Evolutionary conservation across 2,888 invertebrate species (phyloP), one percentile per base, ranked within the genome.

Genomic region (Campaea margaritaria): DNA sequence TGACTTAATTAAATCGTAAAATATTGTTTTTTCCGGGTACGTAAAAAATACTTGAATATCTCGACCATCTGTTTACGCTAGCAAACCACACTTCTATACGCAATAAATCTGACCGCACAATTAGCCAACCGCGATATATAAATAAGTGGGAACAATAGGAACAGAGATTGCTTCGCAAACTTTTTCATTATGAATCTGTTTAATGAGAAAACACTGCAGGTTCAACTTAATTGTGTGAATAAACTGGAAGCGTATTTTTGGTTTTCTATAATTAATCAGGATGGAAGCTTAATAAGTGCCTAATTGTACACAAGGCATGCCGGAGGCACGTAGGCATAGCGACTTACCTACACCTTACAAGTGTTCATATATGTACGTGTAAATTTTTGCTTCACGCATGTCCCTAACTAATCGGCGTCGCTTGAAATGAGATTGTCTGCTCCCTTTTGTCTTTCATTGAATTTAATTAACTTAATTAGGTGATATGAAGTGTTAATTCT

Each of bases 391-490:
- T 28, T 28, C 28, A 13, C 15, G 16, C 21, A 36, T 34, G 48
- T 57, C 16, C 42, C 31, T 57, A 56, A 62, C 53, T 62, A 62
- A 57, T 57, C 53, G 36, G 57, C 45, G 53, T 53, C 42, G 14
- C 45, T 41, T 46, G 36, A 42, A 57, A 62, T 49, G 46, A 52
- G 57, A 61, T 61, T 57, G 45, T 57, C 53, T 53, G 42, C 57
- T 56, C 15, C 53, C 48, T 58, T 21, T 53, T 58, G 53, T 58
- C 34, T 48, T 48, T 43, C 57, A 62, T 57, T 39, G 51, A 38
- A 51, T 45, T 48, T 64, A 67, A 67, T 67, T 62, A 64, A 56
- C 49, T 52, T 60, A 62, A 62, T 62, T 50, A 45, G 49, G 16
- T 45, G 42, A 50, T 58, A 53, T 49, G 51, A 48, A 51, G 44